phyloP scores from a whole-genome alignment of 2,888 invertebrate genomes.

The Spodoptera littoralis region DNA sequence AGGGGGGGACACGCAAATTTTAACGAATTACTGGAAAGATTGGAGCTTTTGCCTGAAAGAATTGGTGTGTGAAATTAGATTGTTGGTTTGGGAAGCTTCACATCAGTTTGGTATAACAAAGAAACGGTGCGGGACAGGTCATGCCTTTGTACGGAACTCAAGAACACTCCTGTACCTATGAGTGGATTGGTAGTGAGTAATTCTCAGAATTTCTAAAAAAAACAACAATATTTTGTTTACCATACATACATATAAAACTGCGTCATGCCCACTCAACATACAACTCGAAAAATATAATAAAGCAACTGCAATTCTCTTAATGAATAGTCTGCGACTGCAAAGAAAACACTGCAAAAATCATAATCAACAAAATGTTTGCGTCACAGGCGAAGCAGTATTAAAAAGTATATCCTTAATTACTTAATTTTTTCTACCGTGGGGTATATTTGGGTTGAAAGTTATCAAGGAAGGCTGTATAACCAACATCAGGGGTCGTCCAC shows the following conservation, averaged over 20 bases:
- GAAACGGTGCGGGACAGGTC: conserved; percentile 28
- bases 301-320: conserved; percentile 4
- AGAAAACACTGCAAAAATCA: conserved; percentile 32
- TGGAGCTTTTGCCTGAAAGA: conserved; percentile 70
- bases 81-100: conserved; percentile 64
- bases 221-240: too few species aligned
- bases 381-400: conserved; percentile 24
- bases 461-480: conserved; percentile 40
- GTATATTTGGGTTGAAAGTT: conserved; percentile 46
- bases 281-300: conserved; percentile 2
- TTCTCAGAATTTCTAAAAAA: too few species aligned
- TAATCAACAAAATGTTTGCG: conserved; percentile 31
- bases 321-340: conserved; percentile 11
- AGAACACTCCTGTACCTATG: neutral
- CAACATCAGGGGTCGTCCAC: conserved; percentile 42
- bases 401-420: conserved; percentile 50
- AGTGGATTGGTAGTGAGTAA: too few species aligned
- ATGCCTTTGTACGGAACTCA: conserved; percentile 13
- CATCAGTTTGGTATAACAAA: conserved; percentile 59
- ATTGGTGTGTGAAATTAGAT: conserved; percentile 79
- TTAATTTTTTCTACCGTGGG: conserved; percentile 46
- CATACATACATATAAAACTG: neutral
- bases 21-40: conserved; percentile 76
- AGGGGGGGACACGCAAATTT: conserved; percentile 63
- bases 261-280: neutral